Evolutionary conservation across 2,888 invertebrate genomes (phyloP), one percentile per base, ranked within the genome.

Genomic region (Morpho achilles): DNA sequence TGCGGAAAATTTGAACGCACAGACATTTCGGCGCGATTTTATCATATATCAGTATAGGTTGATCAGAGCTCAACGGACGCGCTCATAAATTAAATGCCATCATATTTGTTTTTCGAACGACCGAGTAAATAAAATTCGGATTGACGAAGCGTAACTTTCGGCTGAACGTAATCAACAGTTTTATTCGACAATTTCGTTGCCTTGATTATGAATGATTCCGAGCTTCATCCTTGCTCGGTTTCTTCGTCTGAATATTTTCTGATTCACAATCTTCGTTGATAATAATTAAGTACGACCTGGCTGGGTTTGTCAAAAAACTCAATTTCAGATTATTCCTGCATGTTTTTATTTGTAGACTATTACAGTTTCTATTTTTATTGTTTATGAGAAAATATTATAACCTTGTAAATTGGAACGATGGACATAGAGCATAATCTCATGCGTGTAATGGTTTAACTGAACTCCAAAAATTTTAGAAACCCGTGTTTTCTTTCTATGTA

Each of bases 71-170:
- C 75, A 71, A 69, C 75, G 70, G 77, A 77, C 76, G 71, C 74
- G 75, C 73, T 83, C 80, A 83, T 87, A 87, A 88, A 87, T 87
- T 87, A 88, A 87, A 86, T 79, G 80, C 81, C 79, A 78, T 87
- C 84, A 85, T 86, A 84, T 87, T 88, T 87, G 81, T 81, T 85
- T 85, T 84, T 77, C 75, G 75, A 80, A 80, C 77, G 83, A 77
- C 73, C 77, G 77, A 78, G 81, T 80, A 84, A 87, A 87, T 85
- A 84, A 84, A 87, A 86, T 84, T 79, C 76, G 78, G 75, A 81
- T 82, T 80, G 80, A 80, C 82, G 82, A 74, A 84, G 84, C 84
- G 84, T 84, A 82, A 81, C 78, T 80, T 77, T 71, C 77, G 79
- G 76, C 79, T 75, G 77, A 77, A 75, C 79, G 82, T 81, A 87